These are phyloP conservation scores for Clytia hemisphaerica DNA, from an alignment of 30 jellyfish, hydroid and myxozoan genomes.

Conservation along the genomic window DNA sequence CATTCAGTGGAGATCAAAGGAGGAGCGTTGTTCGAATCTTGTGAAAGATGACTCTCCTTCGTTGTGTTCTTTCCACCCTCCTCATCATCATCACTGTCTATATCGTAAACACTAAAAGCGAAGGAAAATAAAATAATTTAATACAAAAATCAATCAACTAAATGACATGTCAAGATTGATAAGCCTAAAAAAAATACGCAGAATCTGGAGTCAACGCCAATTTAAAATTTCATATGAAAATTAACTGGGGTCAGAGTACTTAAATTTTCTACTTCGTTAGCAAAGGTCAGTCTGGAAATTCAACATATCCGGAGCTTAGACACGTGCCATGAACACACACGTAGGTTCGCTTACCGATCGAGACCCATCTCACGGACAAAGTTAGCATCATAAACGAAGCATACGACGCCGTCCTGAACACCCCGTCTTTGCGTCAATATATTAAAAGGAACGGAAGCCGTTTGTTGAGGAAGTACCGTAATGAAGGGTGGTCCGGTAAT, in stretches of 20 bases:
- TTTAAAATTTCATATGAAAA: not conserved
- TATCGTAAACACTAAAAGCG: conserved; percentile 40
- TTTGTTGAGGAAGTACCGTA: conserved; percentile 72
- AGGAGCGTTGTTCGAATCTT: too few species aligned
- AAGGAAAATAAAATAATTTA: too few species aligned
- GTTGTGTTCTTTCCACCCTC: too few species aligned
- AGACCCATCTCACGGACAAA: conserved; percentile 28
- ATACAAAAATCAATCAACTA: too few species aligned
- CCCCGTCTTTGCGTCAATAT: conserved; percentile 84
- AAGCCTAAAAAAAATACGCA: not conserved
- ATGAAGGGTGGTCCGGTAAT: conserved; percentile 57
- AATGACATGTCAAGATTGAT: too few species aligned
- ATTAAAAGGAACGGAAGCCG: conserved; percentile 44
- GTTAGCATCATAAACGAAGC: conserved; percentile 74
- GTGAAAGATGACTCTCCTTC: too few species aligned
- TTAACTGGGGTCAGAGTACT: not conserved
- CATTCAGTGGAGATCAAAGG: not conserved
- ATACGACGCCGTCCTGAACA: conserved; percentile 53
- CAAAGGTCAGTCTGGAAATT: not conserved
- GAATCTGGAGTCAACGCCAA: not conserved
- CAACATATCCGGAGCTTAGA: not conserved
- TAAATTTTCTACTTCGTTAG: not conserved
- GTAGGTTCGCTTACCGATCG: conserved; percentile 31
- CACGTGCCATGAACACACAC: not conserved
- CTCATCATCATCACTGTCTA: conserved; percentile 80